A percentile compares a stretch with the other conserved stretches of the same genome.
Conservation (phyloP, 2,797 vertebrate genomes). For the Micromesistius poutassou region DNA sequence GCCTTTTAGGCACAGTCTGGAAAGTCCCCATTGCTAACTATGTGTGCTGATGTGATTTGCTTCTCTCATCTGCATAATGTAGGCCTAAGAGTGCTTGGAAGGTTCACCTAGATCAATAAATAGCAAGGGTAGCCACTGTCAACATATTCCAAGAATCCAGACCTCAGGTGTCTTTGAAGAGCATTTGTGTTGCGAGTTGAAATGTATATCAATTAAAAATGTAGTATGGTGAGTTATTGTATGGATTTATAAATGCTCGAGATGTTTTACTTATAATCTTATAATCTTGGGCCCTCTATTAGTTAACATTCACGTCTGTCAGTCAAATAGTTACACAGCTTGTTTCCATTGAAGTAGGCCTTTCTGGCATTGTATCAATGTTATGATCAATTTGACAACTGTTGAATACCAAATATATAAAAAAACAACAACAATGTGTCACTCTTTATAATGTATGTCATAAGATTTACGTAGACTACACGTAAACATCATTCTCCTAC, state of each 20-base stretch:
- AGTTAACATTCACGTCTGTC: background rate
- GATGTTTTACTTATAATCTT: background rate
- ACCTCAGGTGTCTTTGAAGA: too few relatives aligned
- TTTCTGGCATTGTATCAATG: constrained; percentile 33
- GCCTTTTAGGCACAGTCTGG: background rate
- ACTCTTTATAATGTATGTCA: constrained; percentile 9
- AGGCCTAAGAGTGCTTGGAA: background rate
- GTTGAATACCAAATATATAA: constrained; percentile 17
- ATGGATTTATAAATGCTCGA: background rate
- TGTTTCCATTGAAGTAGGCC: constrained; percentile 25
- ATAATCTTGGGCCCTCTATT: background rate
- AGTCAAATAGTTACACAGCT: constrained; percentile 31
- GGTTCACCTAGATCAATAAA: background rate
- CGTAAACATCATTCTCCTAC: background rate
- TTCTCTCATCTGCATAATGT: background rate
- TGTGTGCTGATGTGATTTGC: background rate
- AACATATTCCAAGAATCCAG: background rate
- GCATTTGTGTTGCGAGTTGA: too few relatives aligned
- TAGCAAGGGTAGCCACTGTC: background rate
- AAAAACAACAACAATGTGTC: constrained; percentile 15
- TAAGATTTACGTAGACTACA: background rate
- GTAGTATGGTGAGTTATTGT: background rate
- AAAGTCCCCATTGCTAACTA: background rate
- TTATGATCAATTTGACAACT: constrained; percentile 18
- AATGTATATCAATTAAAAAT: too few relatives aligned